Base-by-base conservation (phyloP, 2,888 invertebrate species). In the Meteorus cinctellus region DNA sequence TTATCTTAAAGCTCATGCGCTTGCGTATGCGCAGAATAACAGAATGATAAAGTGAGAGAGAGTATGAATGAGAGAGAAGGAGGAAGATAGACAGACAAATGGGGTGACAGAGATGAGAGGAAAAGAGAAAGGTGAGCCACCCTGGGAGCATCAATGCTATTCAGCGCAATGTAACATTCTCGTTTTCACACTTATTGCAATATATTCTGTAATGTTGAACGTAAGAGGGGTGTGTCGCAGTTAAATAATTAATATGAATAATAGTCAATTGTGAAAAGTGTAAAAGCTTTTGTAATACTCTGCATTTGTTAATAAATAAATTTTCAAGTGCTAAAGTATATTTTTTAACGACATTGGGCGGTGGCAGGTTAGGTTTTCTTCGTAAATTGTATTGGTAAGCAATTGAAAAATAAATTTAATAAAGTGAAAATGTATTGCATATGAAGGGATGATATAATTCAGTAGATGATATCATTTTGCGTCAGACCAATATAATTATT, bases 341-440 rank as follows among this genome's bases (percentile, higher is more conserved):
- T 36, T 55, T 19, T 66, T 12, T 24, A 66, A 72, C 48, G 45
- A 27, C 59, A 70, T 69, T 76, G 74, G 68, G 84, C 85, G 83
- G 82, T 81, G 85, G 79, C 85, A 85, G 86, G 85, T 85, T 85
- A 86, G 85, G 84, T 85, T 82, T 41, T 76, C 68, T 69, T 63
- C 75, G 51, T 31, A 76, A 36, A 81, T 78, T 81, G 84, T 84
- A 72, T 81, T 78, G 80, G 84, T 84, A 78, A 85, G 84, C 81
- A 62, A 45, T 34, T 24, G 16, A 48, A 62, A 27, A 71, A 65
- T 16, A 65, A 5, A 31, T 62, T 34, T n/a, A 65, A 34, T 41
- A 8, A 12, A 63, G 48, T 48, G 1, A 5, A 48, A 48, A 48
- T 4, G 16, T 41, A 2, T 41, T 41, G 41, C 41, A 41, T 8